These are phyloP conservation scores for Pelosia muscerda DNA, from an alignment of 2,888 invertebrate genomes.

Conservation along the genomic window DNA sequence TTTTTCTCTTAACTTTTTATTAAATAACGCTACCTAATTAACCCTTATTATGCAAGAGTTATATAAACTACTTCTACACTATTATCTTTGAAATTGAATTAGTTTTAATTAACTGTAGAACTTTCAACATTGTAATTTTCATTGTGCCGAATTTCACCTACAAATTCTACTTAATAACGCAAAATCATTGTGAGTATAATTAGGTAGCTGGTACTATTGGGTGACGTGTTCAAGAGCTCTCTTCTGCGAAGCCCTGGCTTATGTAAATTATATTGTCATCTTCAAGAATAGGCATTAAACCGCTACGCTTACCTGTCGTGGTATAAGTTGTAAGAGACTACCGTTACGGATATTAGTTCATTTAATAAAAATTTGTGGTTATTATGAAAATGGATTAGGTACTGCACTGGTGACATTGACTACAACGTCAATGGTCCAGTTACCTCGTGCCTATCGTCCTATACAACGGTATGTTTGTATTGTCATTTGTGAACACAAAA, in stretches of 20 bases:
- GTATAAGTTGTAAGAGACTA: conserved; percentile 17
- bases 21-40: no score
- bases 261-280: conserved; percentile 77
- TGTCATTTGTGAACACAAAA: no score
- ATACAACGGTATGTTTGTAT: no score
- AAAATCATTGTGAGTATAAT: conserved; percentile 44
- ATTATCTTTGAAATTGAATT: not conserved
- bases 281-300: conserved; percentile 73
- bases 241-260: conserved; percentile 62
- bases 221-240: conserved; percentile 51
- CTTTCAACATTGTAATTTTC: not conserved
- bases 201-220: conserved; percentile 30
- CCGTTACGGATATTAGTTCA: not conserved
- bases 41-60: no score
- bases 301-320: conserved; percentile 47
- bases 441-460: no score
- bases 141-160: not conserved
- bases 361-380: not conserved
- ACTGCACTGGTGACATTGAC: no score
- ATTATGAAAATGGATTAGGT: not conserved
- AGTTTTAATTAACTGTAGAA: not conserved
- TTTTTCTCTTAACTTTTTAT: no score
- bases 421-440: no score
- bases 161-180: conserved; percentile 41
- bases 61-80: no score